Evolutionary conservation across 2,888 invertebrate species (phyloP).

Genomic region (Scaptomyza flava): DNA sequence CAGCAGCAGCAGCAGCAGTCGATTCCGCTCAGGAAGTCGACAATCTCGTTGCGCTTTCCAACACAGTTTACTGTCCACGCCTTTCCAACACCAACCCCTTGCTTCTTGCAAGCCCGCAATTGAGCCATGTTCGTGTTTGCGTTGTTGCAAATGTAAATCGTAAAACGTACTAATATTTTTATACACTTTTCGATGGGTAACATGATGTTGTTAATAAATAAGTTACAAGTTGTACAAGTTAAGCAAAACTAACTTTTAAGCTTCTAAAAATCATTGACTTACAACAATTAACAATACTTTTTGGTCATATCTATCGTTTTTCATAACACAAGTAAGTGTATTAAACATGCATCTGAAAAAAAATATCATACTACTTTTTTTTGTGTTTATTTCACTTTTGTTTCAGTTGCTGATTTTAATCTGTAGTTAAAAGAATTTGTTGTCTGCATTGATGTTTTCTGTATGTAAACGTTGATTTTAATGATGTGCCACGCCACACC

Average conservation of each 20-base stretch:
- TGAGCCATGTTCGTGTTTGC: conserved; percentile 62
- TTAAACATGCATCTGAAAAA: background rate
- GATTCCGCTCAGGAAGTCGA: conserved; percentile 65
- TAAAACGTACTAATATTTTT: conserved; percentile 50
- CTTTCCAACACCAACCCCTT: background rate
- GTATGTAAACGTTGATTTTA: conserved; percentile 77
- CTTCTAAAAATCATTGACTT: background rate
- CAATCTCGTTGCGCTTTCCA: conserved; percentile 70
- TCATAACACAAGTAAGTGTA: conserved; percentile 9
- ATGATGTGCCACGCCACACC: conserved; percentile 65
- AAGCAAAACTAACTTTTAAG: background rate
- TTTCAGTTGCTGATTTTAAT: conserved; percentile 74
- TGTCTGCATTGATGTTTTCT: conserved; percentile 74
- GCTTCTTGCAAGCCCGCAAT: background rate
- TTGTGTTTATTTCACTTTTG: conserved; percentile 61
- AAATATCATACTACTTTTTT: background rate
- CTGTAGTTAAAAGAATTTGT: conserved; percentile 75
- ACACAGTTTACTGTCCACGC: conserved; percentile 6
- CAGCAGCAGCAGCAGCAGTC: background rate
- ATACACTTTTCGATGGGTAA: background rate
- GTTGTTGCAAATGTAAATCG: conserved; percentile 73
- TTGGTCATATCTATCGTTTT: background rate
- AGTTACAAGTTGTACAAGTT: background rate
- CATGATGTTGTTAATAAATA: background rate
- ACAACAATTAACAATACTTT: too few relatives aligned